A percentile compares a stretch with the other conserved stretches of the same genome.
phyloP scores from a whole-genome alignment of 2,797 vertebrate genomes.

The Neosilurus hyrtlii region DNA sequence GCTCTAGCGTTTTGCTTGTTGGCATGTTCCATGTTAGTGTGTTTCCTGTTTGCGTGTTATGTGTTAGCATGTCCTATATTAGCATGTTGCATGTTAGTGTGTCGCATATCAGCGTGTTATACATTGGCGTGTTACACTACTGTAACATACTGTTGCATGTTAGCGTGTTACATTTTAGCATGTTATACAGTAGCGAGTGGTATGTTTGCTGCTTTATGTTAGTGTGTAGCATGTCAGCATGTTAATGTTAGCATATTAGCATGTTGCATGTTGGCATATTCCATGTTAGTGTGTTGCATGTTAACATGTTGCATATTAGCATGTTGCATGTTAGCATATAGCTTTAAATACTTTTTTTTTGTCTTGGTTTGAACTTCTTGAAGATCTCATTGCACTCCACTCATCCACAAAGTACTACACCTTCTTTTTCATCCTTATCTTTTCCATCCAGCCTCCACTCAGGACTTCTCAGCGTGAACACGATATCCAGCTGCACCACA shows the following conservation, averaged over 20 bases:
- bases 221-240: no score
- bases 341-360: background rate
- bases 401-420: constrained; percentile 7
- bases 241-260: background rate
- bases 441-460: constrained; percentile 41
- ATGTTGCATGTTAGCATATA: background rate
- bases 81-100: no score
- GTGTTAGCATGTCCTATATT: no score
- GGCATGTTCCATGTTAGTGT: no score
- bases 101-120: no score
- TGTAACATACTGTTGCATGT: no score
- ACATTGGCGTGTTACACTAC: no score
- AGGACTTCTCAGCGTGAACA: constrained; percentile 51
- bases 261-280: background rate
- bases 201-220: no score
- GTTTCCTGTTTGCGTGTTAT: no score
- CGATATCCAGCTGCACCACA: constrained; percentile 49
- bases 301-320: background rate
- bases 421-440: constrained; percentile 37
- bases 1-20: no score
- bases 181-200: no score
- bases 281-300: background rate
- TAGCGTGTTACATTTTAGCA: no score
- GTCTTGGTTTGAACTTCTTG: background rate
- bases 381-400: background rate